Percentiles rank a stretch among this genome's conserved stretches.
Evolutionary conservation across 1,140 invertebrate species (phyloP).

Genomic region (Drosophila nigrodunni): DNA sequence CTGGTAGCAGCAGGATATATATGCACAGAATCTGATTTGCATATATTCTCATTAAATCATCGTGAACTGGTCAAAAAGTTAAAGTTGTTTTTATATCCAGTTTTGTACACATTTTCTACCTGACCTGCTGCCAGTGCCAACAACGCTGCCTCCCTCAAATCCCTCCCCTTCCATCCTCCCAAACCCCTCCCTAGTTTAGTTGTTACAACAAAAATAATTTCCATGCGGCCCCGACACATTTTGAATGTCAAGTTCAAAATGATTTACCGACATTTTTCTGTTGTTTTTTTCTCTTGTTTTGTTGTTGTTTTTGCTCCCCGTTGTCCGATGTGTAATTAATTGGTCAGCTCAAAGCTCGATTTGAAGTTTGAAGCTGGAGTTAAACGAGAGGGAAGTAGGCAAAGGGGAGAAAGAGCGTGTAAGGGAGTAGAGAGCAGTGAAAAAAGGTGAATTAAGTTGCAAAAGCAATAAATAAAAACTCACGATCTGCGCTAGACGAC

Average conservation of each 20-base stretch:
- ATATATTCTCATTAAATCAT: conserved; percentile 82
- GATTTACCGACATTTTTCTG: conserved; percentile 72
- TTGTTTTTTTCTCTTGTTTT: conserved; percentile 8
- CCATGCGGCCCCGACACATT: conserved; percentile 54
- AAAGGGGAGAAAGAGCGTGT: background rate
- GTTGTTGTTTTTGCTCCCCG: background rate
- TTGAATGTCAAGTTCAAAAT: conserved; percentile 81
- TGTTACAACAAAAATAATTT: conserved; percentile 59
- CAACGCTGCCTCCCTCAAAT: background rate
- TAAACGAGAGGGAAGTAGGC: background rate
- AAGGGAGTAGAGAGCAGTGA: background rate
- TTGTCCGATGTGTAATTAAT: conserved; percentile 65
- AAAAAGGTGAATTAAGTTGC: conserved; percentile 7
- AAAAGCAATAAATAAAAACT: background rate
- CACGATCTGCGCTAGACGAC: too few relatives aligned
- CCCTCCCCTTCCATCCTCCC: conserved; percentile 2
- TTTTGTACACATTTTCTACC: conserved; percentile 47
- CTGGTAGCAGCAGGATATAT: conserved; percentile 42
- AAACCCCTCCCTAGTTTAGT: conserved; percentile 46
- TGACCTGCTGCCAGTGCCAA: background rate
- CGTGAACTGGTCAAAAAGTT: conserved; percentile 41
- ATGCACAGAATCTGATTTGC: conserved; percentile 61
- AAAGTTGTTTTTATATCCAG: conserved; percentile 63
- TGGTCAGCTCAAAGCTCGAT: conserved; percentile 41
- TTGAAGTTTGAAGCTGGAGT: conserved; percentile 5